Base-by-base conservation (phyloP, 2,888 invertebrate species). In the Tridacna gigas region DNA sequence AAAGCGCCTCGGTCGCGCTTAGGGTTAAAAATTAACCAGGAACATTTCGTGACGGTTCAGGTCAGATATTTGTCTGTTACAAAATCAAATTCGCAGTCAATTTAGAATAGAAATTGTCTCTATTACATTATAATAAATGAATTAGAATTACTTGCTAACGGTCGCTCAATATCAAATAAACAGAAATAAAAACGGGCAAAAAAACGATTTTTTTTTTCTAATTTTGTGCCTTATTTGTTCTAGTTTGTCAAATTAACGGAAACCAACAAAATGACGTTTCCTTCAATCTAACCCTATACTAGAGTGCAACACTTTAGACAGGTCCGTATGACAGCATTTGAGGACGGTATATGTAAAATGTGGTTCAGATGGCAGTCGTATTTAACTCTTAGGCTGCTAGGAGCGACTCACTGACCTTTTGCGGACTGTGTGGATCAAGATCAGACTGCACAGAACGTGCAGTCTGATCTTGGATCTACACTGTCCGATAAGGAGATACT, bases 71-170 rank as follows among this genome's bases (percentile, higher is more conserved):
- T 56, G 20, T 20, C 56, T 3, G 56, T 15, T 37, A 51, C 20
- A 76, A 65, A 76, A 66, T 76, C 65, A 74, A 74, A 67, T 80
- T 63, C 47, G 47, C 65, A 47, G 28, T 47, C 26, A 74, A 56
- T 66, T 56, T 48, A 56, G 45, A 71, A 71, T 48, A 71, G 71
- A 71, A 28, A 71, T 71, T 51, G 7, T 67, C 51, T 13, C 51
- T 71, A 71, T 71, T 56, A 71, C 60, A 69, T 47, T 37, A 78
- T 71, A 78, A 26, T 78, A 69, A 71, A 69, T 71, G 47, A 71
- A 71, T 71, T 71, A 71, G 25, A 18, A 51, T 13, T 71, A 71
- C 51, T 71, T 71, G 71, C 22, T 18, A 47, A 5, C 9, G 20
- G 25, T 51, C 26, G 22, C 12, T 5, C 22, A 71, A 20, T 71